Conservation (phyloP, 2,888 invertebrate genomes). For the Oligia latruncula region DNA sequence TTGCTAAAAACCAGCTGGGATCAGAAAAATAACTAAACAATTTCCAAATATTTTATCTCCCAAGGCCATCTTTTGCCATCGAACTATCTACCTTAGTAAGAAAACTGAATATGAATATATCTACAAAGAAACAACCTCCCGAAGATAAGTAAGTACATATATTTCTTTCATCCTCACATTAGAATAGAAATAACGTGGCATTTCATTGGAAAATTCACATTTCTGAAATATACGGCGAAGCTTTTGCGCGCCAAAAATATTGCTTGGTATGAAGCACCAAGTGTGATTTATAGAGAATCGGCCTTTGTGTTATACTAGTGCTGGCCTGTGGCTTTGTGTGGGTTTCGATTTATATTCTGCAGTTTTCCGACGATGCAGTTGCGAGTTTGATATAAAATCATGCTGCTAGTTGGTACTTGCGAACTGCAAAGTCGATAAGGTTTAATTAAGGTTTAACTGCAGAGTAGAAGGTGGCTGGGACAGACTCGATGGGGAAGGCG, state of each 20-base stretch:
- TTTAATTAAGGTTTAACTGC: no score
- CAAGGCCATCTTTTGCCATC: neutral
- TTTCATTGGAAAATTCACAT: slow-evolving; percentile 66
- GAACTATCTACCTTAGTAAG: neutral
- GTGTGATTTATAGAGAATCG: slow-evolving; percentile 66
- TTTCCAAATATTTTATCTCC: neutral
- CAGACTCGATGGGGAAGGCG: neutral
- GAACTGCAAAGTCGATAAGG: neutral
- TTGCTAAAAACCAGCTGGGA: neutral
- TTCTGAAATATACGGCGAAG: slow-evolving; percentile 64
- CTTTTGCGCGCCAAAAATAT: slow-evolving; percentile 66
- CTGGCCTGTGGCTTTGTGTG: slow-evolving; percentile 25
- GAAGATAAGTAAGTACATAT: slow-evolving; percentile 53
- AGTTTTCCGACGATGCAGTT: slow-evolving; percentile 23
- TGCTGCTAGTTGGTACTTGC: neutral
- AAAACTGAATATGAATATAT: slow-evolving; percentile 26
- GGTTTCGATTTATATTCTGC: slow-evolving; percentile 43
- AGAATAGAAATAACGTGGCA: slow-evolving; percentile 65
- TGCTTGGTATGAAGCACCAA: slow-evolving; percentile 60
- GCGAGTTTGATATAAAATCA: slow-evolving; percentile 2
- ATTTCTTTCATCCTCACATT: slow-evolving; percentile 58
- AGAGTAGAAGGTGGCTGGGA: neutral
- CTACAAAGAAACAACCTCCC: slow-evolving; percentile 30
- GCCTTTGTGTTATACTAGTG: slow-evolving; percentile 52
- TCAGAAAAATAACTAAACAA: neutral